Evolutionary conservation across 2,888 invertebrate genomes (phyloP), one percentile per base, ranked within the genome.

Genomic region (Litoditis marina): DNA sequence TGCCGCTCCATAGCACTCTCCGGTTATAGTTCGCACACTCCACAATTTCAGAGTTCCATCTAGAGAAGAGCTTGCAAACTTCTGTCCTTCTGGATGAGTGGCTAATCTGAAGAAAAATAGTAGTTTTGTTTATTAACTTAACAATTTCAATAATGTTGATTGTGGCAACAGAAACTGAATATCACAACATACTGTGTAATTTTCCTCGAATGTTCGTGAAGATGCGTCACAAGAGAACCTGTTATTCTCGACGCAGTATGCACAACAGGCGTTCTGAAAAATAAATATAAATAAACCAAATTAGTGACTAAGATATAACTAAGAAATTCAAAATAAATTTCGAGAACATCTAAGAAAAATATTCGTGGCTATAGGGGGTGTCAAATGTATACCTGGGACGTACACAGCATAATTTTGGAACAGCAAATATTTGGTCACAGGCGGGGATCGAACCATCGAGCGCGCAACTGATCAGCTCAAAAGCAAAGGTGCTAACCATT

Each of bases 131-230:
- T 32, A 65, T 39, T 31, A 11, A 1, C 22, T 22, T 53, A 22
- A n/a, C 51, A 1, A 3, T 28, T 28, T 16, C n/a, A 2, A 8
- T 13, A 47, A 47, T 19, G 13, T 47, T 47, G 49, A 19, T 47
- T 56, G 16, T 11, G n/a, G n/a, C n/a, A n/a, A n/a, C n/a, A n/a
- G n/a, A n/a, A n/a, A n/a, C n/a, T n/a, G 44, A 44, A 44, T n/a
- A 39, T 6, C 6, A n/a, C 13, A n/a, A 63, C 69, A 31, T 25
- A 76, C 74, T 76, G 71, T 11, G 66, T 65, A 6, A 78, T 55
- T n/a, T 57, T 54, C 5, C 59, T 64, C 5, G 68, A 63, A 63
- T 80, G 80, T 63, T 80, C 80, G 52, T 80, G 80, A 11, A 80
- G 65, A 69, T 78, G 76, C 7, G 68, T 75, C 30, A 73, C 58